These are phyloP conservation scores for Pipistrellus nathusii DNA, from an alignment of 2,797 vertebrate genomes.

Conservation along the genomic window DNA sequence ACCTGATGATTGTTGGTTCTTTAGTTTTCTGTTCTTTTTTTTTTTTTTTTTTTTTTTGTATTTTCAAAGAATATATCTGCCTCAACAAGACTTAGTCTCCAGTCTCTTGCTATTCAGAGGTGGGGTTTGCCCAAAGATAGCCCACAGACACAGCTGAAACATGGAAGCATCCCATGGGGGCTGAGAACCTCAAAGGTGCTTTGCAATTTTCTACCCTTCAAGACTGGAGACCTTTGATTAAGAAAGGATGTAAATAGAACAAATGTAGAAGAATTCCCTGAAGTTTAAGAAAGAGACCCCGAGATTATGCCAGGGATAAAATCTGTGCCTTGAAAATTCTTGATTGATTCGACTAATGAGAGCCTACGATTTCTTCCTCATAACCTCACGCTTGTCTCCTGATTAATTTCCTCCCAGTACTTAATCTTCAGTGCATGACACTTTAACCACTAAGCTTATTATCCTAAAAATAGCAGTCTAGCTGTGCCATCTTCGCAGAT, in stretches of 20 bases:
- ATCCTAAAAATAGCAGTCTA: slow-evolving; percentile 82
- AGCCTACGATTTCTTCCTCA: slow-evolving; percentile 77
- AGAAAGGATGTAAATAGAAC: slow-evolving; percentile 77
- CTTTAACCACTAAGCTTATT: slow-evolving; percentile 84
- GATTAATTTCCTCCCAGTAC: slow-evolving; percentile 81
- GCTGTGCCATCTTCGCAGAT: slow-evolving; percentile 78
- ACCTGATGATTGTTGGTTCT: not conserved
- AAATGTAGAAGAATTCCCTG: slow-evolving; percentile 74
- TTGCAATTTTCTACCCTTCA: slow-evolving; percentile 76
- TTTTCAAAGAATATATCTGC: not conserved
- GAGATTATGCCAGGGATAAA: slow-evolving; percentile 79
- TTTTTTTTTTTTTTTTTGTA: not conserved
- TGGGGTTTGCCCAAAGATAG: slow-evolving; percentile 12
- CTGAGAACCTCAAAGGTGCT: slow-evolving; percentile 69
- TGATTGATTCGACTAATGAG: slow-evolving; percentile 84
- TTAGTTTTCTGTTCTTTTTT: not conserved
- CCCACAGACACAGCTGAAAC: slow-evolving; percentile 12
- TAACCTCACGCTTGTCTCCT: slow-evolving; percentile 77
- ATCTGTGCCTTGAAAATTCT: slow-evolving; percentile 77
- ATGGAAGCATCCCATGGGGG: slow-evolving; percentile 45
- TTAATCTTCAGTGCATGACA: slow-evolving; percentile 84
- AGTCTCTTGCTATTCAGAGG: not conserved
- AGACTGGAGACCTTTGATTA: slow-evolving; percentile 76
- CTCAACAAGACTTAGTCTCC: not conserved
- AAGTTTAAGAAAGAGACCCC: slow-evolving; percentile 78